Percentiles rank a stretch among this genome's conserved stretches.
These are phyloP conservation scores for Hozukius guyotensis DNA, from an alignment of 2,797 vertebrate genomes.

Conservation along the genomic window DNA sequence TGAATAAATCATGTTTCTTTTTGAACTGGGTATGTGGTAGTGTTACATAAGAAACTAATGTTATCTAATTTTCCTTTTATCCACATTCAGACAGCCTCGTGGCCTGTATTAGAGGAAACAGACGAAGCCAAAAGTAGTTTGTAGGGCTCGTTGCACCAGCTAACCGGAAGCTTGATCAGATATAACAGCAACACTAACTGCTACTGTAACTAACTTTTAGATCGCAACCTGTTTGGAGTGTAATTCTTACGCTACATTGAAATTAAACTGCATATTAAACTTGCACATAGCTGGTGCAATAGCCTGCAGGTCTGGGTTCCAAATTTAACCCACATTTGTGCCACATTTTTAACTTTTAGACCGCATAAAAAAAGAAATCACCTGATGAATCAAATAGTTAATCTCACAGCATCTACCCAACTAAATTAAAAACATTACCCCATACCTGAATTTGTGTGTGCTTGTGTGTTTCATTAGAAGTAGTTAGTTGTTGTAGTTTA, in stretches of 20 bases:
- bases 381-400: background rate
- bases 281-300: slow-evolving; percentile 20
- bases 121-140: background rate
- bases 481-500: slow-evolving; percentile 38
- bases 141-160: slow-evolving; percentile 16
- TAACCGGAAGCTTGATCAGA: slow-evolving; percentile 10
- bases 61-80: background rate
- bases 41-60: slow-evolving; percentile 38
- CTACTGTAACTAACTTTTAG: background rate
- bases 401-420: background rate
- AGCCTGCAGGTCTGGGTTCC: slow-evolving; percentile 2
- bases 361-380: background rate
- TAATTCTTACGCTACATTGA: background rate
- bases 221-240: background rate
- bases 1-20: slow-evolving; percentile 26
- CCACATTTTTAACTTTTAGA: background rate
- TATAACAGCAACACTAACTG: background rate
- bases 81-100: slow-evolving; percentile 6
- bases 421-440: slow-evolving; percentile 51
- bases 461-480: slow-evolving; percentile 18
- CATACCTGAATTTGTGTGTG: slow-evolving; percentile 52
- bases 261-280: slow-evolving; percentile 6
- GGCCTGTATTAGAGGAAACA: background rate
- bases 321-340: background rate
- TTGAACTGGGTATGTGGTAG: slow-evolving; percentile 69